Percentiles rank a stretch among this genome's conserved stretches.
phyloP scores from a whole-genome alignment of 2,797 vertebrate species.

The Spea hammondii region DNA sequence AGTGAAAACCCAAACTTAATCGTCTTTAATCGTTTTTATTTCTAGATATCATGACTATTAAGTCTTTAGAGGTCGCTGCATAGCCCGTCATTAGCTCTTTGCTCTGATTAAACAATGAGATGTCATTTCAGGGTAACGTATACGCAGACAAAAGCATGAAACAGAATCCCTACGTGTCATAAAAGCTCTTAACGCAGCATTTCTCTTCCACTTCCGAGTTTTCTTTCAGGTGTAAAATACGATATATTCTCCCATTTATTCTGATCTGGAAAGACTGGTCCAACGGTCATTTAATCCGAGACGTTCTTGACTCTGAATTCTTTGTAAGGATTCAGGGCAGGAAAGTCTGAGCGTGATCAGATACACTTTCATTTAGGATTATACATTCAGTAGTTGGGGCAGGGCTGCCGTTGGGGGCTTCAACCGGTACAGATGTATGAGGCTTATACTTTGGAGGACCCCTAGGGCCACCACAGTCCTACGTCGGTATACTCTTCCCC shows the following conservation, averaged over 20 bases:
- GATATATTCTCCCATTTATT: background rate
- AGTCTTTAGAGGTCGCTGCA: too few species aligned
- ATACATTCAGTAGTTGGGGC: too few species aligned
- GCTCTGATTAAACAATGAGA: background rate
- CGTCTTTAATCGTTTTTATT: background rate
- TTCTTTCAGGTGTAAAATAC: background rate
- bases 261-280: background rate
- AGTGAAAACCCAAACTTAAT: too few species aligned
- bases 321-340: too few species aligned
- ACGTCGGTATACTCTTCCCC: too few species aligned
- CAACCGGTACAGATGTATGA: too few species aligned
- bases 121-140: background rate
- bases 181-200: background rate
- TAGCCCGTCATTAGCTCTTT: background rate
- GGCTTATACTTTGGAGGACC: too few species aligned
- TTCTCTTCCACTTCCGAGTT: background rate
- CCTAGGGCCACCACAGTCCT: too few species aligned
- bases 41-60: background rate
- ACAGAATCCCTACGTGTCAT: background rate
- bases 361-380: too few species aligned
- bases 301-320: background rate
- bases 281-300: background rate
- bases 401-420: too few species aligned
- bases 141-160: background rate
- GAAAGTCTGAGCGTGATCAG: too few species aligned